Evolutionary conservation across 2,888 invertebrate species (phyloP), one percentile per base, ranked within the genome.

Genomic region (Meloe dianella): DNA sequence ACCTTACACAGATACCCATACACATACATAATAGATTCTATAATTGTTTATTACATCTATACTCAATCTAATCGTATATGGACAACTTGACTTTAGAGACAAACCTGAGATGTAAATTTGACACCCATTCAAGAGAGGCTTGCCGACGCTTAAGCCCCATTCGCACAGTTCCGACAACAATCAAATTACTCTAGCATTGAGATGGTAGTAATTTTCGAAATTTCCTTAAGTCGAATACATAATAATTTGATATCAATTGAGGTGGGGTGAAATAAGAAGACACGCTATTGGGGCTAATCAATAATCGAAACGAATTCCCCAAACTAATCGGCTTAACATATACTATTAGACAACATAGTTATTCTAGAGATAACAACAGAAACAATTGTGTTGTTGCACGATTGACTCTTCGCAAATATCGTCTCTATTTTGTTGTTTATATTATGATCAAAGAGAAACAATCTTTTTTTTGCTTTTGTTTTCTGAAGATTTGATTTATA

Each of bases 1-100:
- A 76, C 75, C 75, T 71, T 73, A 67, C 57, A 68, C 65, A 69
- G 41, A 41, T 41, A 41, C 41, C 5, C 64, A 63, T 61, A 66
- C 67, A 47, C 47, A 47, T 47, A 47, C 47, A 47, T 22, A 47
- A 47, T 47, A 47, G 47, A 47, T 22, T 10, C 63, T 57, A 69
- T 70, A 71, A 71, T 71, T 69, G 68, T 41, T 17, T 4, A 12
- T 61, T 64, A 64, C 63, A 8, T 60, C 8, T 47, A 47, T 47
- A 47, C 47, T 22, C 10, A 0, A 20, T 41, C 41, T 41, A 17
- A 8, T 12, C 17, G 17, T 8, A 41, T 7, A 17, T 17, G 5
- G n/a, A 17, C 30, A 6, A 30, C 30, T 5, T 7, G 30, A 30
- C 30, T 7, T 30, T 7, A 30, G 7, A n/a, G n/a, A n/a, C n/a